Evolutionary conservation across 2,797 vertebrate species (phyloP), one percentile per base, ranked within the genome.

Genomic region (Phrynocephalus forsythii): DNA sequence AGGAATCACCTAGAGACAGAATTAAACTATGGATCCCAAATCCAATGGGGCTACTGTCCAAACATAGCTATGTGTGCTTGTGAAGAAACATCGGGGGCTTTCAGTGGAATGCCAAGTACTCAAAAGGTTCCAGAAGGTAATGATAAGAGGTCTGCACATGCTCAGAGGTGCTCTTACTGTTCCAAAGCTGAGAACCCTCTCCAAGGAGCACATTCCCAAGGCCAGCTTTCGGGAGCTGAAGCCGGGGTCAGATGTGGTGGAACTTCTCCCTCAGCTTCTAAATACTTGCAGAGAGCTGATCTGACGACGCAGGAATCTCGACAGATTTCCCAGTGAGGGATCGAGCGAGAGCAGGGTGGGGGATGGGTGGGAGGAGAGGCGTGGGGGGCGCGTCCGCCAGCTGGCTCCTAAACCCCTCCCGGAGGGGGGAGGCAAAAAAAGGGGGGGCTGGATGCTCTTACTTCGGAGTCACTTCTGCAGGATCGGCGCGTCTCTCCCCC

Each of bases 221-320:
- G 1, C 5, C 66, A 71, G 48, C 48, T 5, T 33, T 72, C 20
- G 48, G 13, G 48, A 13, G 48, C 68, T 84, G 33, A 44, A 44
- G n/a, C n/a, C n/a, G 30, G n/a, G 15, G 13, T 56, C n/a, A 83
- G 30, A 13, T 6, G 52, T 13, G 20, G 24, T 50, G 44, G 50
- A 18, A 48, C 26, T 73, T 30, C 83, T 16, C 56, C 4, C 10
- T 82, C 33, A 78, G 20, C n/a, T 28, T 33, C 52, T 50, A 79
- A 79, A 63, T 11, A 28, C 38, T 1, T 2, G 18, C 33, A 75
- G 66, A 38, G 82, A 13, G 52, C 44, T 5, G 75, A 26, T 33
- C 84, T 13, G 75, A 16, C 82, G 2, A 33, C 33, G 33, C 38
- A 5, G 77, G 87, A 87, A 87, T 11, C 82, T 89, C 38, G 44